phyloP scores from a whole-genome alignment of 2,797 vertebrate genomes.

The Parambassis ranga region DNA sequence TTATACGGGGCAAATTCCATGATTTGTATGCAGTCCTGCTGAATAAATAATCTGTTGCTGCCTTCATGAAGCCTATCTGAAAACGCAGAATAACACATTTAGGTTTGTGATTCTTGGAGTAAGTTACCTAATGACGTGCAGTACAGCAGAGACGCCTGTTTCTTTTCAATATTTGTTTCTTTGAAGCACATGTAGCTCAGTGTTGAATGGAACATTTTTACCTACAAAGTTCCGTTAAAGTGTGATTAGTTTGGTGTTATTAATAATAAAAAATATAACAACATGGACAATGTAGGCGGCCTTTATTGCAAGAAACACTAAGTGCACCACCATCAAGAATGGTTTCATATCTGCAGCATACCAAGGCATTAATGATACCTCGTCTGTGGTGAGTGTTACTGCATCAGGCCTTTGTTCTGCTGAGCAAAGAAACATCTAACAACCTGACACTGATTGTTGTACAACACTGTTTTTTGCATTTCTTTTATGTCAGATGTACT shows the following conservation, averaged over 20 bases:
- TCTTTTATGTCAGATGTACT: constrained; percentile 19
- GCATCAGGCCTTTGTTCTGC: constrained; percentile 15
- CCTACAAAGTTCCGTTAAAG: too few species aligned
- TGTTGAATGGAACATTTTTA: neutral
- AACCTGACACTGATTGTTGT: constrained; percentile 1
- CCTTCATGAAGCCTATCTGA: too few species aligned
- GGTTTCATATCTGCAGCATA: neutral
- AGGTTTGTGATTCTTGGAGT: too few species aligned
- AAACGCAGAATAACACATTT: too few species aligned
- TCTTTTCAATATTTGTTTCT: too few species aligned
- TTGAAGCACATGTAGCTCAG: too few species aligned
- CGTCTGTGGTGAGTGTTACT: neutral
- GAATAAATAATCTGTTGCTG: too few species aligned
- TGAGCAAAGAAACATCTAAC: constrained; percentile 14
- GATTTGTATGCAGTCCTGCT: neutral
- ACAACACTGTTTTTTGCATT: neutral
- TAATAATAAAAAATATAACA: neutral
- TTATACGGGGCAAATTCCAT: too few species aligned
- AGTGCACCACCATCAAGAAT: neutral
- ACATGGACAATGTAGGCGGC: neutral
- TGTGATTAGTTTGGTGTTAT: too few species aligned
- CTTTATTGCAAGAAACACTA: neutral
- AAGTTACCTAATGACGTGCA: too few species aligned
- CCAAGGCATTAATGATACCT: neutral
- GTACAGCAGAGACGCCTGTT: too few species aligned